phyloP scores from a whole-genome alignment of 2,797 vertebrate genomes.

The Oophaga sylvatica region DNA sequence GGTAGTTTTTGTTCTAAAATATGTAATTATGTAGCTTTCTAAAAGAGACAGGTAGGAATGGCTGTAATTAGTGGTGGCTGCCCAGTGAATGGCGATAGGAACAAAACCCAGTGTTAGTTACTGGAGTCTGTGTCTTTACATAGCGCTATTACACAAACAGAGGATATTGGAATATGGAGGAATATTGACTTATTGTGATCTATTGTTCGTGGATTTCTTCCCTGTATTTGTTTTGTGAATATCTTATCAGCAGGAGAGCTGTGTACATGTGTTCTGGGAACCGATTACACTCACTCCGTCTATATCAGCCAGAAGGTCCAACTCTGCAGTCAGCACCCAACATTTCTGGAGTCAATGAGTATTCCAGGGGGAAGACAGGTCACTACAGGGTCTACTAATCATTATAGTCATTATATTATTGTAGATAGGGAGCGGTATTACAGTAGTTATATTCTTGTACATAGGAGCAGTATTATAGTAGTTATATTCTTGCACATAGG shows the following conservation, averaged over 20 bases:
- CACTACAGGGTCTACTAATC: too few species aligned
- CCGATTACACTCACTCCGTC: constrained; percentile 1
- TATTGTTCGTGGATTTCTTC: constrained; percentile 49
- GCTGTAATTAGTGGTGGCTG: constrained; percentile 22
- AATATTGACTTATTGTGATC: constrained; percentile 59
- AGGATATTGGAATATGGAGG: constrained; percentile 56
- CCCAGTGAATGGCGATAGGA: neutral
- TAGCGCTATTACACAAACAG: constrained; percentile 35
- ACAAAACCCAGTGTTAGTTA: constrained; percentile 23
- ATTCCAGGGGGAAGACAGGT: too few species aligned
- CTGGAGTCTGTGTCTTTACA: constrained; percentile 44
- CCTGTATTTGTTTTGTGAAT: constrained; percentile 44
- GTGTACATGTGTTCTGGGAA: constrained; percentile 44
- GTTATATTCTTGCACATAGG: too few species aligned
- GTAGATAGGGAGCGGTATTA: too few species aligned
- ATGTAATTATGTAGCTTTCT: constrained; percentile 42
- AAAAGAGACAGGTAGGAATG: constrained; percentile 15
- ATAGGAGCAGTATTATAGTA: too few species aligned
- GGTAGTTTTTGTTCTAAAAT: constrained; percentile 31
- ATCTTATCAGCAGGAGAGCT: constrained; percentile 47
- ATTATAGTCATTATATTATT: too few species aligned
- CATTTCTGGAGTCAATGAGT: neutral
- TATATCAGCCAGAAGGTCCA: neutral
- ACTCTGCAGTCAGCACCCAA: neutral
- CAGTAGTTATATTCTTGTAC: too few species aligned